Base-by-base conservation (phyloP, 30 jellyfish, hydroid and myxozoan genomes). In the Turritopsis rubra region DNA sequence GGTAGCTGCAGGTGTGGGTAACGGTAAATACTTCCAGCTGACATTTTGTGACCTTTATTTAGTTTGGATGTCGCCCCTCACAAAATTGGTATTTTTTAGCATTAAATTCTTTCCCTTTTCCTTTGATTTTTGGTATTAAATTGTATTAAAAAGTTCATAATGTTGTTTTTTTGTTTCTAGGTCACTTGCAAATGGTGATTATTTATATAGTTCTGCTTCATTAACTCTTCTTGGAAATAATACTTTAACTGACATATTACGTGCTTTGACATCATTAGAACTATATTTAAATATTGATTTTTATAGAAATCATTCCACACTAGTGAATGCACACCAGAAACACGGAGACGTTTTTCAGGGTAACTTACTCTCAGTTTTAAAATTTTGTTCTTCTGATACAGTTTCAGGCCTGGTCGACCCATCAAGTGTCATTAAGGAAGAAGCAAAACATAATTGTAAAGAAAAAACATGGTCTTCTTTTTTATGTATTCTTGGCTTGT, bases 401-500 rank as follows among this genome's bases (percentile, higher is more conserved):
- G 60, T 41, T 41, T 41, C 13, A 41, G 60, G 13, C 13, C 5
- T 41, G 13, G 13, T 13, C 13, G 60, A 41, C 13, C 9, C 9
- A 5, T 5, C 13, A 13, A 3, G 9, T 41, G 60, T 72, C 17
- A 23, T 72, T 72, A 16, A 26, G 22, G 52, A 72, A 22, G 81
- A 72, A 72, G 81, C 81, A 8, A 26, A 72, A 18, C 52, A 18
- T 16, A 72, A 72, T 72, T 72, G 81, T 31, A 26, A 26, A 26
- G 81, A 72, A 26, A 18, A 72, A 72, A 72, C 1, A 16, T 16
- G 31, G 31, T 72, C 31, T 18, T 72, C 81, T 72, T 72, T 22
- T 8, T 72, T 26, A 72, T 72, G 60, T 41, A 3, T 41, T 5
- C 13, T 41, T 5, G 60, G 60, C 5, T 13, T 5, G 5, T 41